phyloP scores from a whole-genome alignment of 1,140 invertebrate species.

The Drosophila ananassae region DNA sequence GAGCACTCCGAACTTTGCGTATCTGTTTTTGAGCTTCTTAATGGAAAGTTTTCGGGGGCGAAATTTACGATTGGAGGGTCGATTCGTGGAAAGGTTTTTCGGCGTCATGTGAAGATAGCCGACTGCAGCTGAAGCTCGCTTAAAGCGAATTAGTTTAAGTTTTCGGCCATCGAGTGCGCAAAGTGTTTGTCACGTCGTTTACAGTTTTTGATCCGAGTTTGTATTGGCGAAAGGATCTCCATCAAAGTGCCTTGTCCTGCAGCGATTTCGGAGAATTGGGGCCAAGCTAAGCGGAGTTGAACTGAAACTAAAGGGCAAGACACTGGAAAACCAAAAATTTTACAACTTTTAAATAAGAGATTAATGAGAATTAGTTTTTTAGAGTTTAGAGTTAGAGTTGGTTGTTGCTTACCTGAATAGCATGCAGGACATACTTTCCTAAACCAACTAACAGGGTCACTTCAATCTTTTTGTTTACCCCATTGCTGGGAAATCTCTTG shows the following conservation, averaged over 20 bases:
- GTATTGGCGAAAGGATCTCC: conserved; percentile 8
- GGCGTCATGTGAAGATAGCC: conserved; percentile 79
- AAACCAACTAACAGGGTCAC: conserved; percentile 7
- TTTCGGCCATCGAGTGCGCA: conserved; percentile 14
- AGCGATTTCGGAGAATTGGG: conserved; percentile 2
- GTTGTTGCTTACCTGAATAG: not conserved
- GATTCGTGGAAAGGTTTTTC: conserved; percentile 8
- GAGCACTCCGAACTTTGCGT: conserved; percentile 73
- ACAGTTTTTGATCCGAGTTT: conserved; percentile 44
- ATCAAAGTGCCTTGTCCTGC: conserved; percentile 26
- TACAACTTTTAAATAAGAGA: too few relatives aligned
- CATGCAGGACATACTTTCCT: not conserved
- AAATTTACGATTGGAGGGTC: conserved; percentile 70
- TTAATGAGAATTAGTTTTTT: not conserved
- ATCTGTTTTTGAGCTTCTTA: conserved; percentile 82
- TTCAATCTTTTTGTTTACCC: conserved; percentile 31
- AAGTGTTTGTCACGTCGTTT: conserved; percentile 52
- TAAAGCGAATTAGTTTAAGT: conserved; percentile 61
- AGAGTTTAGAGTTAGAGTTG: not conserved
- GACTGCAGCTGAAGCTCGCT: conserved; percentile 26
- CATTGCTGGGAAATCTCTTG: conserved; percentile 30
- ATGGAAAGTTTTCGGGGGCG: conserved; percentile 69
- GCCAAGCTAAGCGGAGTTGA: conserved; percentile 55
- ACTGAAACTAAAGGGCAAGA: not conserved
- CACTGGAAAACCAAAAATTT: too few relatives aligned